Conservation (phyloP, 2,888 invertebrate species). For the Sussaba pulchella region DNA sequence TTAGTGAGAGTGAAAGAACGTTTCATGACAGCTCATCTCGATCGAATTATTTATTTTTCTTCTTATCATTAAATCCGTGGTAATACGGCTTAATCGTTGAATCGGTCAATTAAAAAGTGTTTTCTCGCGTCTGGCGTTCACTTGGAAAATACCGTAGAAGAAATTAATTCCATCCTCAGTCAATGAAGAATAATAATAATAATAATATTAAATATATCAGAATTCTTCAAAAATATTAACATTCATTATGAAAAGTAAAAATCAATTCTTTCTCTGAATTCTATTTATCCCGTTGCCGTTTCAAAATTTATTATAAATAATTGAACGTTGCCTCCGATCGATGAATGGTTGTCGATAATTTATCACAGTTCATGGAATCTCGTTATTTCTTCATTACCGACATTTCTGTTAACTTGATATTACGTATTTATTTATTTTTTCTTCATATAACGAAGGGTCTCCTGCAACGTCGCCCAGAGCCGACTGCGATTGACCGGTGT, state of each 20-base stretch:
- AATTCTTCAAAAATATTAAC: too few relatives aligned
- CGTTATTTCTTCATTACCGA: neutral
- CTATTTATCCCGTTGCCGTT: neutral
- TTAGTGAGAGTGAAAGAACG: constrained; percentile 57
- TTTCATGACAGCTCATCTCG: constrained; percentile 28
- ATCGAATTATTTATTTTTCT: neutral
- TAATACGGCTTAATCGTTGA: neutral
- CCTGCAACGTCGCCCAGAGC: constrained; percentile 40
- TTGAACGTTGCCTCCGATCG: neutral
- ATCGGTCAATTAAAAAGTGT: neutral
- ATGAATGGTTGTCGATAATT: neutral
- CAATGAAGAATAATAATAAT: neutral
- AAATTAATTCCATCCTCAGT: neutral
- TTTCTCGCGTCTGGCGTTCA: neutral
- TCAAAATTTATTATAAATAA: neutral
- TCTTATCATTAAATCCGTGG: neutral
- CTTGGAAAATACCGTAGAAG: neutral
- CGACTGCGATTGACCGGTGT: constrained; percentile 71
- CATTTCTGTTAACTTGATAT: neutral
- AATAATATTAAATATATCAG: too few relatives aligned
- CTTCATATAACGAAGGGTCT: constrained; percentile 19
- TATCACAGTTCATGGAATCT: neutral
- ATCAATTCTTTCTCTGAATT: too few relatives aligned
- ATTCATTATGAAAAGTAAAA: too few relatives aligned
- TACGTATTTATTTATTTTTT: constrained; percentile 27